Evolutionary conservation across 2,888 invertebrate species (phyloP).

Genomic region (Teleiodes luculella): DNA sequence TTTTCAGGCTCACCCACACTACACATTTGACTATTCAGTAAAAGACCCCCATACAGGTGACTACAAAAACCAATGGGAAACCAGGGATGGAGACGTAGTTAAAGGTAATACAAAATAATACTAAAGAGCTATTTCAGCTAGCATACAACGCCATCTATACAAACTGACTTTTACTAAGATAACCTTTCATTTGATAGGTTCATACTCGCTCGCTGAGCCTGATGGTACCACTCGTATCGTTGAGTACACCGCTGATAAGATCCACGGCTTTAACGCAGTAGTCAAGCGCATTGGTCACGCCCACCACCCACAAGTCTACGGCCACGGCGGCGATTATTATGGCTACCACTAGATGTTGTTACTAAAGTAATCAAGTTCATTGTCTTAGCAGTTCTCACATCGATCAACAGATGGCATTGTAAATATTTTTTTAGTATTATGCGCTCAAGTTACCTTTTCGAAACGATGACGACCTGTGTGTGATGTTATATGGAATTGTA

Average conservation of each 20-base stretch:
- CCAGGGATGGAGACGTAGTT: conserved; percentile 80
- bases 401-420: conserved; percentile 43
- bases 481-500: conserved; percentile 12
- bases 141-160: conserved; percentile 12
- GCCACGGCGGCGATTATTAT: conserved; percentile 47
- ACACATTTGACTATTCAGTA: conserved; percentile 80
- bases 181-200: conserved; percentile 46
- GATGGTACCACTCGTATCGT: conserved; percentile 74
- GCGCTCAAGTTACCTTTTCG: conserved; percentile 17
- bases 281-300: conserved; percentile 72
- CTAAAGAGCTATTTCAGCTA: neutral
- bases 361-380: neutral
- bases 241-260: conserved; percentile 73
- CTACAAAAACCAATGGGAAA: conserved; percentile 79
- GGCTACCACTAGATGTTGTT: conserved; percentile 65
- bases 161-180: neutral
- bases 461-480: conserved; percentile 12
- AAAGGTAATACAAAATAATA: conserved; percentile 51
- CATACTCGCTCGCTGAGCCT: conserved; percentile 71
- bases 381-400: conserved; percentile 25
- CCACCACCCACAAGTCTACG: conserved; percentile 65
- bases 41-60: conserved; percentile 81
- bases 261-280: conserved; percentile 72
- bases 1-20: conserved; percentile 77
- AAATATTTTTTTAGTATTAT: conserved; percentile 21